These are phyloP conservation scores for Aporophyla lueneburgensis DNA, from an alignment of 2,888 invertebrate species.

Conservation along the genomic window DNA sequence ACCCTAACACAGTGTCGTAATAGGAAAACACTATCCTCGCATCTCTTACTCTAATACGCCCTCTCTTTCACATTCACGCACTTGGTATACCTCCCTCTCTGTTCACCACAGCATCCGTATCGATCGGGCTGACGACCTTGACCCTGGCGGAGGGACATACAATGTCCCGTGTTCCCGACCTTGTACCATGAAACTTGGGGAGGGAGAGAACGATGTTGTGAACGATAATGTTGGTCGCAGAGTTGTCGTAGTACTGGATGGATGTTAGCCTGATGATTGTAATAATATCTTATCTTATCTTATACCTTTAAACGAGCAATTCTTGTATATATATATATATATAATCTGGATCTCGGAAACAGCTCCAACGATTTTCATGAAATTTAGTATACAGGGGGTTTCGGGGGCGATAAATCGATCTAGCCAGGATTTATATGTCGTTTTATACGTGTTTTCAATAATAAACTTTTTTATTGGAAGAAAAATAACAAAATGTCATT, in stretches of 20 bases:
- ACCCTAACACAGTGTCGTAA: constrained; percentile 48
- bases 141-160: constrained; percentile 77
- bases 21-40: constrained; percentile 57
- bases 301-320: no score
- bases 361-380: no score
- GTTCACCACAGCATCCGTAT: constrained; percentile 86
- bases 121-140: constrained; percentile 84
- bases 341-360: no score
- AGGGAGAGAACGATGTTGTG: constrained; percentile 7
- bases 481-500: no score
- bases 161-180: constrained; percentile 74
- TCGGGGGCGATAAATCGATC: no score
- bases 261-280: constrained; percentile 29
- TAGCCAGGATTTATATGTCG: no score
- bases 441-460: no score
- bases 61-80: constrained; percentile 63
- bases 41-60: constrained; percentile 33
- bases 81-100: constrained; percentile 66
- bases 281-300: no score
- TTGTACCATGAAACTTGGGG: constrained; percentile 70
- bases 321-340: no score
- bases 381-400: no score
- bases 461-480: no score
- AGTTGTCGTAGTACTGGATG: constrained; percentile 25
- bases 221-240: constrained; percentile 27